Evolutionary conservation across 2,797 vertebrate genomes (phyloP).

Genomic region (Chromis chromis): DNA sequence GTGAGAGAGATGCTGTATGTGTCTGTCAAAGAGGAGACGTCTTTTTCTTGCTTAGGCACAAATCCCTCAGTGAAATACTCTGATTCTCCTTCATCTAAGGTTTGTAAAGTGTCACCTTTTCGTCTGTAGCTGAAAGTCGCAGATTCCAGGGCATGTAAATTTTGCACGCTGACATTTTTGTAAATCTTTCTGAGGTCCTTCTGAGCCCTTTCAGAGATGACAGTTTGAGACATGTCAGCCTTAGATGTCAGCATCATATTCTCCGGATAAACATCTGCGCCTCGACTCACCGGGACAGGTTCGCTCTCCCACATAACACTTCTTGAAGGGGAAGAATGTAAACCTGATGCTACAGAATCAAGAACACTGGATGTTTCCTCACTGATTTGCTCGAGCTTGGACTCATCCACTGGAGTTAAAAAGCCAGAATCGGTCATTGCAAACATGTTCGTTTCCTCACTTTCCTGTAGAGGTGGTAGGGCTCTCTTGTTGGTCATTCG

Average conservation of each 20-base stretch:
- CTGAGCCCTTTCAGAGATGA: slow-evolving; percentile 45
- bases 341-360: slow-evolving; percentile 41
- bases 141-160: slow-evolving; percentile 75
- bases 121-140: slow-evolving; percentile 34
- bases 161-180: slow-evolving; percentile 81
- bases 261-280: slow-evolving; percentile 41
- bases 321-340: slow-evolving; percentile 23
- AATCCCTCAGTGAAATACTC: slow-evolving; percentile 20
- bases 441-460: slow-evolving; percentile 47
- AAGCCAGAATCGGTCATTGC: slow-evolving; percentile 69
- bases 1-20: slow-evolving; percentile 72
- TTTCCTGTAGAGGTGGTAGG: slow-evolving; percentile 65
- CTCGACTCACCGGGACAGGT: slow-evolving; percentile 21
- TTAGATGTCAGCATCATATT: slow-evolving; percentile 50
- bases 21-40: slow-evolving; percentile 50
- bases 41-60: slow-evolving; percentile 8
- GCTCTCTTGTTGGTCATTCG: slow-evolving; percentile 51
- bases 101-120: slow-evolving; percentile 55
- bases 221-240: slow-evolving; percentile 43
- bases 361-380: slow-evolving; percentile 45
- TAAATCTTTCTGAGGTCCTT: slow-evolving; percentile 69
- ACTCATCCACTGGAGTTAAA: slow-evolving; percentile 67
- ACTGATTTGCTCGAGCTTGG: slow-evolving; percentile 40
- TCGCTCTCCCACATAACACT: slow-evolving; percentile 72
- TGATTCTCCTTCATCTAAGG: slow-evolving; percentile 48